These are phyloP conservation scores for Pangasianodon gigas DNA, from an alignment of 2,113 vertebrate genomes.

Conservation along the genomic window DNA sequence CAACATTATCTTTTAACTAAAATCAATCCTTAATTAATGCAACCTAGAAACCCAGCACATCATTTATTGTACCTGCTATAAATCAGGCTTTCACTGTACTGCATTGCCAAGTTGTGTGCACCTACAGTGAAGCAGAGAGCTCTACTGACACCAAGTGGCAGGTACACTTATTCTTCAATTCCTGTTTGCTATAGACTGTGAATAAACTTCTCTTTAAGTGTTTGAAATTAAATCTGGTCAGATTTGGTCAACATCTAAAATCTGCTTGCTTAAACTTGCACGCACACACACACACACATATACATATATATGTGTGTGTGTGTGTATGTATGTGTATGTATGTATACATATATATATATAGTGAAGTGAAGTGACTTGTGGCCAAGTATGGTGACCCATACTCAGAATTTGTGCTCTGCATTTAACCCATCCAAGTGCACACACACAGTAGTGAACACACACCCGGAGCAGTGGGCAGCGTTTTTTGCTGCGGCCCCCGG, in stretches of 20 bases:
- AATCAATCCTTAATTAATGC: slow-evolving; percentile 4
- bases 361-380: too few relatives aligned
- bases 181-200: not conserved
- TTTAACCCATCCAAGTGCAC: too few relatives aligned
- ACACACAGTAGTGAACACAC: too few relatives aligned
- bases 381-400: too few relatives aligned
- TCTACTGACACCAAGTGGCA: slow-evolving; percentile 62
- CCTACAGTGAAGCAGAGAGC: slow-evolving; percentile 20
- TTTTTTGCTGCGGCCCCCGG: too few relatives aligned
- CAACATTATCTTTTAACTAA: not conserved
- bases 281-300: not conserved
- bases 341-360: too few relatives aligned
- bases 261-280: not conserved
- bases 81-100: slow-evolving; percentile 29
- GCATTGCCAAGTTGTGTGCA: not conserved
- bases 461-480: too few relatives aligned
- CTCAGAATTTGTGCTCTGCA: too few relatives aligned
- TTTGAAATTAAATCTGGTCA: not conserved
- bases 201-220: not conserved
- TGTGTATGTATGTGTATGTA: too few relatives aligned
- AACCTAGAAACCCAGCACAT: not conserved
- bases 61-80: slow-evolving; percentile 17
- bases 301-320: too few relatives aligned
- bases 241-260: not conserved
- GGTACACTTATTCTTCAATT: not conserved